A percentile compares a stretch with the other conserved stretches of the same genome.
Conservation (phyloP, 2,113 vertebrate genomes). For the Panthera leo region DNA sequence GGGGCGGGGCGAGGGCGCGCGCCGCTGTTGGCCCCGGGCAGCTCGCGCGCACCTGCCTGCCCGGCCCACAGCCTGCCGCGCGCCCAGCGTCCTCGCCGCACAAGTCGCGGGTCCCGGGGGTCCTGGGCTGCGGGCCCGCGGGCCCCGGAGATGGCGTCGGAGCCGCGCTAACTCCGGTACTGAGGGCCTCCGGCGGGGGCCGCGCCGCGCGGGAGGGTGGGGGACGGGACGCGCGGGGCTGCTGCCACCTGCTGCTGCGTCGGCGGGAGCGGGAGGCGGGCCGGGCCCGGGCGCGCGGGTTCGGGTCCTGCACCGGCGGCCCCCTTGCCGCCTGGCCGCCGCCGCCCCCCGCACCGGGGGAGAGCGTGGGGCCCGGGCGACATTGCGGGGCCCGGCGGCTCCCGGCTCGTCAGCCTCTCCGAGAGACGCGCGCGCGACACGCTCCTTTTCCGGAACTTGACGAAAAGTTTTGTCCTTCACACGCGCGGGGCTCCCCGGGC, state of each 20-base stretch:
- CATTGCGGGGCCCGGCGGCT: background rate
- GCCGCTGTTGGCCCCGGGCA: background rate
- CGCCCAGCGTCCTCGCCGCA: background rate
- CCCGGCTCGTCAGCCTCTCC: background rate
- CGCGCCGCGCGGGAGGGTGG: background rate
- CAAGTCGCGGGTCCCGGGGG: conserved; percentile 14
- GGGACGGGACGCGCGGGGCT: background rate
- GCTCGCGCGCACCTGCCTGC: conserved; percentile 10
- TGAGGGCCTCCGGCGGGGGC: background rate
- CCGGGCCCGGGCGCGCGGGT: background rate
- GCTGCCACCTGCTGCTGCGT: conserved; percentile 67
- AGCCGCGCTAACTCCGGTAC: conserved; percentile 64
- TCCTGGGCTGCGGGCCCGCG: conserved; percentile 11
- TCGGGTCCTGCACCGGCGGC: background rate
- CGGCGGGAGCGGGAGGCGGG: background rate
- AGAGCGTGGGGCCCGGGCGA: background rate
- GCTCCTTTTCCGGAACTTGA: conserved; percentile 54
- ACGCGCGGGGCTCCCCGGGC: background rate
- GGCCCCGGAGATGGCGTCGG: conserved; percentile 58
- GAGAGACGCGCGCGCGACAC: background rate
- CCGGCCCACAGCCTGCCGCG: background rate
- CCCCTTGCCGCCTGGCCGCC: background rate
- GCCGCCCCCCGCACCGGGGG: background rate
- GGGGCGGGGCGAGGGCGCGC: background rate
- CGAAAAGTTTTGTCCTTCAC: conserved; percentile 50